These are phyloP conservation scores for Platycheirus albimanus DNA, from an alignment of 2,888 invertebrate genomes.

Conservation along the genomic window DNA sequence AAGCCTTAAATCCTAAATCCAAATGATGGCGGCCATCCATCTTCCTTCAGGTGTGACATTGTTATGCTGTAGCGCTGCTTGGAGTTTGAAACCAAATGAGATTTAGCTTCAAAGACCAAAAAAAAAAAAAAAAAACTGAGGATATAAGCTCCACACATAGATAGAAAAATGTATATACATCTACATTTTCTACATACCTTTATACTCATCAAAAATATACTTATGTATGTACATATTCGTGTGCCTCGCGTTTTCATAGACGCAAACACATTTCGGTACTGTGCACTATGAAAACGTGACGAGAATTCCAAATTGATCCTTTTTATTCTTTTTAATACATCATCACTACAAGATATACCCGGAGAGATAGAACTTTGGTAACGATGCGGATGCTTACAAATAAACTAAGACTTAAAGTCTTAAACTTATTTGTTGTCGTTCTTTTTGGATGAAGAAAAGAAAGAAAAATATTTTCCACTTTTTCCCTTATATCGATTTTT, in stretches of 20 bases:
- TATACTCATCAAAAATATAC: slow-evolving; percentile 21
- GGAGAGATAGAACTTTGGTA: slow-evolving; percentile 48
- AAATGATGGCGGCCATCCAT: slow-evolving; percentile 17
- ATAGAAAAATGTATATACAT: slow-evolving; percentile 11
- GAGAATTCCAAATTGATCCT: slow-evolving; percentile 37
- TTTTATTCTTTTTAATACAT: slow-evolving; percentile 64
- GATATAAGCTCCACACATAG: neutral
- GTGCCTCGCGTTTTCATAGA: slow-evolving; percentile 67
- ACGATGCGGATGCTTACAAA: slow-evolving; percentile 58
- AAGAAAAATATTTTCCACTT: neutral
- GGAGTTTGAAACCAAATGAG: slow-evolving; percentile 48
- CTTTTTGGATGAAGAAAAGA: slow-evolving; percentile 3
- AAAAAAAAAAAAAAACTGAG: slow-evolving; percentile 12
- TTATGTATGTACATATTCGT: slow-evolving; percentile 8
- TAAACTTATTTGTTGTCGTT: slow-evolving; percentile 49
- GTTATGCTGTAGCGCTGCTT: slow-evolving; percentile 49
- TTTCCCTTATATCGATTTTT: neutral
- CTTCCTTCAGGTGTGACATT: slow-evolving; percentile 55
- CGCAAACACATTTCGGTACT: slow-evolving; percentile 70
- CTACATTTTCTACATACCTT: slow-evolving; percentile 5
- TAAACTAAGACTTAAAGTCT: slow-evolving; percentile 66
- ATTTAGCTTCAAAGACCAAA: slow-evolving; percentile 50
- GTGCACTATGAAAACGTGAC: slow-evolving; percentile 70
- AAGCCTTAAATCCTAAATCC: slow-evolving; percentile 26
- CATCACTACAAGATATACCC: slow-evolving; percentile 46